Base-by-base conservation (phyloP, 2,113 vertebrate genomes). In the Microtus pennsylvanicus region DNA sequence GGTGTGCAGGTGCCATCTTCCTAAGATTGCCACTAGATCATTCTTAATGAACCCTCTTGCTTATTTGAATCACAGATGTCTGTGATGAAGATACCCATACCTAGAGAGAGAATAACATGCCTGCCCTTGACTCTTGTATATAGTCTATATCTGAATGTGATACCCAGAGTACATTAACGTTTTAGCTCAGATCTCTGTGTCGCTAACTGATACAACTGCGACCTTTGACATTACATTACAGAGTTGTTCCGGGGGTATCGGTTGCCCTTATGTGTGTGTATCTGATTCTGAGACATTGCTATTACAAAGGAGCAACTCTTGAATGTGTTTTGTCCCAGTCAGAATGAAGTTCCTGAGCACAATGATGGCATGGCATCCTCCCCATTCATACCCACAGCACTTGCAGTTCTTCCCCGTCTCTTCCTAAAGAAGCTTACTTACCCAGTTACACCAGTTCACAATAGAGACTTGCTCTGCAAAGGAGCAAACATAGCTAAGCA, bases 281-380 rank as follows among this genome's bases (percentile, higher is more conserved):
- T 45, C 91, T 69, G 52, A 38, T 63, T 22, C 12, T 45, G 38
- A 21, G 58, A 92, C 85, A 38, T 80, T 89, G 45, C 70, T 74
- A 45, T 33, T 90, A 88, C 47, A 91, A 70, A 78, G 30, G 35
- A 89, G 7, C 58, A 94, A 38, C 5, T 10, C 11, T 94, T 87
- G 76, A 77, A 28, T 93, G 33, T n/a, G 93, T 89, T 94, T 69
- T 91, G 35, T 45, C 14, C 35, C 13, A 80, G n/a, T 91, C 35
- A 88, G 52, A 94, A 94, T 65, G 38, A 96, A 87, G n/a, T 45
- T 42, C 50, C 19, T 42, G 70, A 93, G 38, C 65, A 91, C 82
- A 85, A n/a, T 45, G 61, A 38, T 19, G 5, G 85, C 3, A 14
- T 52, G 33, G 33, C 9, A 17, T 72, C 16, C 9, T 76, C 24